Evolutionary conservation across 2,888 invertebrate genomes (phyloP), one percentile per base, ranked within the genome.

Genomic region (Ferdinandea cuprea): DNA sequence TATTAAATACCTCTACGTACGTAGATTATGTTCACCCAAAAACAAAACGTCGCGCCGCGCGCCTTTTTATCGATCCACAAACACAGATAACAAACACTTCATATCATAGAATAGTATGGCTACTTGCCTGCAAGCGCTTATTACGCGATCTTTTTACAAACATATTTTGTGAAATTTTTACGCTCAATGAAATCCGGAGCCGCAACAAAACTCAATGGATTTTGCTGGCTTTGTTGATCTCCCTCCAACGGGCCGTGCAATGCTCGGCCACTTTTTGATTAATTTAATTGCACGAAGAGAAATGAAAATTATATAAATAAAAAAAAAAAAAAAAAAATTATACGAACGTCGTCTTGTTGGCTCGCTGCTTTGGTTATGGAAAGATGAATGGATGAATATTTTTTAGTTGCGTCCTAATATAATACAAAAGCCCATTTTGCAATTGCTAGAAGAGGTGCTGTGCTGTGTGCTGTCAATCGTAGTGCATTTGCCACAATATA

Each of bases 281-380:
- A 76, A 81, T 71, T 76, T 81, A 81, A 81, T 81, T 76, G 66
- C 71, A 66, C 59, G 66, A 50, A 46, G 30, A 65, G 81, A 81
- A 81, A 72, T 76, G 71, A 74, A 80, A 69, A 80, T 68, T 76
- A 76, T 68, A 59, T 66, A 69, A 76, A 74, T 61, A 52, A 35
- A n/a, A n/a, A n/a, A n/a, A n/a, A n/a, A n/a, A n/a, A n/a, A n/a
- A n/a, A n/a, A n/a, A n/a, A n/a, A n/a, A n/a, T n/a, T n/a, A n/a
- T n/a, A n/a, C n/a, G n/a, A n/a, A n/a, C n/a, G n/a, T n/a, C n/a
- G n/a, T n/a, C n/a, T n/a, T n/a, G n/a, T n/a, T n/a, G n/a, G n/a
- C 5, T 32, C 13, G 30, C 30, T 50, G 52, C 58, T 63, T 69
- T 32, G 44, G 71, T 76, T 76, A 76, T 76, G 81, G 66, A 76